Evolutionary conservation across 2,888 invertebrate species (phyloP).

Genomic region (Lydus trimaculatus): DNA sequence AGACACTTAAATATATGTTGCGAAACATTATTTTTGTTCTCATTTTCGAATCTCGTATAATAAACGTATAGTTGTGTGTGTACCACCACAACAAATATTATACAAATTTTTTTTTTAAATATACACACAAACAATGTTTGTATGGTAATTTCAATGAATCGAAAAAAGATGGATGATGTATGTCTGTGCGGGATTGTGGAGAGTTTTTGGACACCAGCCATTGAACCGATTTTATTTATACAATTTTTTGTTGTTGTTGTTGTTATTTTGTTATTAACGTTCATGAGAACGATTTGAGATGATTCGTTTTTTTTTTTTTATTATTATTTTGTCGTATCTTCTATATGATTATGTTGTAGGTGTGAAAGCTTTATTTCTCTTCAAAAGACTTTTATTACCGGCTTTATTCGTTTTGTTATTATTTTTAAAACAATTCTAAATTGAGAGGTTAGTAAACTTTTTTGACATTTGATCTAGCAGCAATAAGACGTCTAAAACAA

Average conservation of each 20-base stretch:
- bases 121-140: background rate
- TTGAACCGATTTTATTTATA: conserved; percentile 2
- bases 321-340: background rate
- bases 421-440: conserved; percentile 3
- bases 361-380: background rate
- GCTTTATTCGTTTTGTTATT: background rate
- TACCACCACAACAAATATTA: background rate
- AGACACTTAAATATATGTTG: conserved; percentile 1
- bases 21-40: conserved; percentile 4
- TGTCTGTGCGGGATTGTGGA: background rate
- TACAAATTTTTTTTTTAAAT: background rate
- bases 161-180: background rate
- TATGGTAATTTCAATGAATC: background rate
- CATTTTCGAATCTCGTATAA: background rate
- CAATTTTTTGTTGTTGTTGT: too few relatives aligned
- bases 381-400: background rate
- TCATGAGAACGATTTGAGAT: background rate
- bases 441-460: background rate
- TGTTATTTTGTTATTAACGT: too few relatives aligned
- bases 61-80: background rate
- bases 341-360: background rate
- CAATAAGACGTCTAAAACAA: background rate
- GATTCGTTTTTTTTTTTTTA: background rate
- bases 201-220: background rate
- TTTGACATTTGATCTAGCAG: background rate